Conservation (phyloP, 2,888 invertebrate species). For the Drosophila atripex region DNA sequence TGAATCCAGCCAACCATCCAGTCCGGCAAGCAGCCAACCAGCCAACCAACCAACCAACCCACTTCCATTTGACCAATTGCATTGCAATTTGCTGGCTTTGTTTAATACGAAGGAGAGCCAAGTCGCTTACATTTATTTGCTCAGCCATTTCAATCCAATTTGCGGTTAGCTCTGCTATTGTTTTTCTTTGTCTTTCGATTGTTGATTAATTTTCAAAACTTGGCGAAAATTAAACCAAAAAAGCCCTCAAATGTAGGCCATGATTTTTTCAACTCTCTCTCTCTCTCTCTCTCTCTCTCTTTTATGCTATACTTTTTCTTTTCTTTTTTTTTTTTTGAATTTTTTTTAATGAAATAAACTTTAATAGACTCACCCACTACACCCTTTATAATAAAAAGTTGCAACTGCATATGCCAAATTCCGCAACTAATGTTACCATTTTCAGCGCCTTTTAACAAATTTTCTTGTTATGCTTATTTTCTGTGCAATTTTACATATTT, state of each 20-base stretch:
- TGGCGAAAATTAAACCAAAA: not conserved
- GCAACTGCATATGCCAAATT: slow-evolving; percentile 21
- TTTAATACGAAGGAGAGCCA: slow-evolving; percentile 18
- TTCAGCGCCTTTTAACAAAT: slow-evolving; percentile 12
- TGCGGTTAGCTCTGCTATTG: not conserved
- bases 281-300: no score
- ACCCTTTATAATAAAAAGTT: not conserved
- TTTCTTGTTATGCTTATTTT: slow-evolving; percentile 17
- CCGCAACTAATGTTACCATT: slow-evolving; percentile 21
- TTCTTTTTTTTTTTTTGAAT: not conserved
- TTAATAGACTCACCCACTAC: not conserved
- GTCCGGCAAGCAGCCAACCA: not conserved
- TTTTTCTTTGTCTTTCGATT: not conserved
- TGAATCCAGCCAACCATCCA: slow-evolving; percentile 1
- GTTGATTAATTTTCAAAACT: not conserved
- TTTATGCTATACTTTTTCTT: not conserved
- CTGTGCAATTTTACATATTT: slow-evolving; percentile 2
- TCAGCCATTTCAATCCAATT: slow-evolving; percentile 22
- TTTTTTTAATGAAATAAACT: not conserved
- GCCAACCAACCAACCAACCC: not conserved
- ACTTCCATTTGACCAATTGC: slow-evolving; percentile 20
- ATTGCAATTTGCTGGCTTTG: slow-evolving; percentile 36
- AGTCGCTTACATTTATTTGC: slow-evolving; percentile 17
- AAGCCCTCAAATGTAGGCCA: not conserved
- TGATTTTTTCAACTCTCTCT: not conserved